Percentiles rank a stretch among this genome's conserved stretches.
Evolutionary conservation across 2,797 vertebrate genomes (phyloP).

Genomic region (Enteromius unitaeniatus): DNA sequence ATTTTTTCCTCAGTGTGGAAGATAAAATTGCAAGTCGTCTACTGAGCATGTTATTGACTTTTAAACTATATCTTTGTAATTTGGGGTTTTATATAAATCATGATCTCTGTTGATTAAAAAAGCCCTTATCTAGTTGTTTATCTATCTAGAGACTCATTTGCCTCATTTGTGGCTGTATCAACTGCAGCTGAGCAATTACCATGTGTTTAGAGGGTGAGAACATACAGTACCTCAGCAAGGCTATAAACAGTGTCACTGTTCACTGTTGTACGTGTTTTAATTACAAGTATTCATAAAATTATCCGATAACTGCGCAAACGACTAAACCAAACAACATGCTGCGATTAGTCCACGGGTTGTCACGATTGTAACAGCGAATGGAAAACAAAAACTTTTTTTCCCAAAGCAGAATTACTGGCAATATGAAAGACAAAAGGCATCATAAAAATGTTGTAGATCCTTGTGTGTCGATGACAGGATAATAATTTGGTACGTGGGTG

Average conservation of each 20-base stretch:
- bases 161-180: conserved; percentile 33
- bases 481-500: conserved; percentile 47
- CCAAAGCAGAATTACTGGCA: conserved; percentile 24
- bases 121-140: background rate
- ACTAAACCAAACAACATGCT: conserved; percentile 33
- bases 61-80: background rate
- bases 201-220: conserved; percentile 42
- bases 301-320: conserved; percentile 52
- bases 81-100: background rate
- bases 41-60: background rate
- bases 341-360: conserved; percentile 38
- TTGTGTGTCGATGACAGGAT: conserved; percentile 51
- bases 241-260: conserved; percentile 46
- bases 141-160: conserved; percentile 32
- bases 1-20: background rate
- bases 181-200: conserved; percentile 40
- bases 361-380: background rate
- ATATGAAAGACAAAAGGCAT: conserved; percentile 48
- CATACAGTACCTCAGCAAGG: conserved; percentile 13
- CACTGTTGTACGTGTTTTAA: conserved; percentile 50
- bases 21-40: background rate
- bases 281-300: conserved; percentile 56
- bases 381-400: conserved; percentile 17
- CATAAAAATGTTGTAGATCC: conserved; percentile 45
- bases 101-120: background rate